Conservation (phyloP, 2,797 vertebrate species). For the Lepus townsendii region DNA sequence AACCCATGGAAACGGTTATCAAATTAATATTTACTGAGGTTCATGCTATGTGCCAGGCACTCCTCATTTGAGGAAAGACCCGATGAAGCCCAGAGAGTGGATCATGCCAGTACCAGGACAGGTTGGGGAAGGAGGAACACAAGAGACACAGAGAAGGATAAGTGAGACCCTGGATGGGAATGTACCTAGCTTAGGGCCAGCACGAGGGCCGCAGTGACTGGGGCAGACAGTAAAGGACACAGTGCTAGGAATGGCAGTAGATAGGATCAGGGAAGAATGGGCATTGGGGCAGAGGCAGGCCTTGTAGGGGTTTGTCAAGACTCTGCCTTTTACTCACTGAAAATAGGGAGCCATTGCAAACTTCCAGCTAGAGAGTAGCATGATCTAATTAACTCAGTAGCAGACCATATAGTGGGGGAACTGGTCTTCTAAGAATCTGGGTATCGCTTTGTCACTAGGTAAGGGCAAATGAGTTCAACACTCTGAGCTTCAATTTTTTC, state of each 20-base stretch:
- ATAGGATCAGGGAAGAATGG: not conserved
- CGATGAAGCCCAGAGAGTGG: not conserved
- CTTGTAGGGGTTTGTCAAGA: not conserved
- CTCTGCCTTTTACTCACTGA: not conserved
- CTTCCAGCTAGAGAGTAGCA: not conserved
- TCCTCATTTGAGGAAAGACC: slow-evolving; percentile 23
- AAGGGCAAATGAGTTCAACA: not conserved
- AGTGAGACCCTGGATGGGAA: not conserved
- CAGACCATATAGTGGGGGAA: not conserved
- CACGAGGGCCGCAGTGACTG: not conserved
- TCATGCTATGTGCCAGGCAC: not conserved
- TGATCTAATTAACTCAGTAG: not conserved
- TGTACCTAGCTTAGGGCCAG: not conserved
- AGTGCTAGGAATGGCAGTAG: not conserved
- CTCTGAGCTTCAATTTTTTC: slow-evolving; percentile 1
- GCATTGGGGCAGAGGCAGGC: not conserved
- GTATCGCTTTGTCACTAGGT: not conserved
- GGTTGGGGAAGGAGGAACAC: not conserved
- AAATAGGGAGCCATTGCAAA: not conserved
- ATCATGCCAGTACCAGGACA: not conserved
- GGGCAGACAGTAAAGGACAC: not conserved
- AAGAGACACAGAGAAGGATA: not conserved
- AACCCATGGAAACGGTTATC: slow-evolving; percentile 36
- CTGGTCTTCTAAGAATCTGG: not conserved
- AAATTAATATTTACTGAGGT: not conserved